Evolutionary conservation across 2,113 vertebrate species (phyloP), one percentile per base, ranked within the genome.

Genomic region (Hydrochoerus hydrochaeris): DNA sequence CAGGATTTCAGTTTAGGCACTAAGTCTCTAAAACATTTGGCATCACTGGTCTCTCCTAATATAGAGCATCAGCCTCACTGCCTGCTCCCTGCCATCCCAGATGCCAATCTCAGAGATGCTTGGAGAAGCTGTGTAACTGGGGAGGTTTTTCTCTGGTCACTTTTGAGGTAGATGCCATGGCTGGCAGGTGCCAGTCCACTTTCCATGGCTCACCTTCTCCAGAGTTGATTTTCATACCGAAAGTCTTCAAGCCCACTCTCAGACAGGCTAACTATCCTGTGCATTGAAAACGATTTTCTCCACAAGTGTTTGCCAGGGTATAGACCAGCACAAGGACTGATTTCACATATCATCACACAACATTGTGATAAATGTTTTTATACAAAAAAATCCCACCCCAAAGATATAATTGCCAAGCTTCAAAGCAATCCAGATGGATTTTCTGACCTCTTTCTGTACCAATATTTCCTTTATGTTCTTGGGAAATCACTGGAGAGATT

Each of bases 401-500:
- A 65, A 78, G 90, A 90, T 58, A 69, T 60, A 44, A 78, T 11
- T 52, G 9, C 87, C 20, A 44, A 95, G 41, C 81, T 97, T 75
- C 54, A 82, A 93, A 98, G 32, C 2, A n/a, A 97, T 96, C 63
- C 96, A 97, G 95, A 97, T 92, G 97, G 97, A 95, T 90, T 98
- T 97, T 97, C 58, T 98, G 97, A 98, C 96, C 95, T 98, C 89
- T 86, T 97, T 97, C 87, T 57, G 91, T 91, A 89, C 83, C 97
- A 90, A 20, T 12, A 54, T 95, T 96, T 87, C 32, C 84, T 97
- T 96, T 94, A 96, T 96, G 92, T 97, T 93, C 83, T 97, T 90
- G 78, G 86, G 85, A 97, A 98, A 96, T 97, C 85, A 89, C 97
- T 98, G 97, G 92, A 98, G 94, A 98, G 82, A 97, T 88, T 95